Conservation (phyloP, 2,888 invertebrate genomes). For the Eristalis tenax region DNA sequence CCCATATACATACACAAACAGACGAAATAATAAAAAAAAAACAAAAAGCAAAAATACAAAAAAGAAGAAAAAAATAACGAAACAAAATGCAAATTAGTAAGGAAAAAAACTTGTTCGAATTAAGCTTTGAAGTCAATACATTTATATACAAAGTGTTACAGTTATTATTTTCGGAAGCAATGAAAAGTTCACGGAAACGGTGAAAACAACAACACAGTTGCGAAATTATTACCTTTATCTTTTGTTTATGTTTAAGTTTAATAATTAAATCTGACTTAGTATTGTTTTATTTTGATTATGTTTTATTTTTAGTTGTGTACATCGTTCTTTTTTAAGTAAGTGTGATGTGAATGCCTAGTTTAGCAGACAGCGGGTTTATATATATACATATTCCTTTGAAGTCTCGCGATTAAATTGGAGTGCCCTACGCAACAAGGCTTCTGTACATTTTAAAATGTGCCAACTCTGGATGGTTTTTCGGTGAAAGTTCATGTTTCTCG, state of each 20-base stretch:
- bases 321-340: neutral
- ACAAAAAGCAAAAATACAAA: neutral
- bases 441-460: neutral
- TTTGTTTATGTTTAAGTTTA: conserved; percentile 46
- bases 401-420: neutral
- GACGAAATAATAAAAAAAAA: neutral
- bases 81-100: conserved; percentile 10
- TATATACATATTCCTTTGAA: neutral
- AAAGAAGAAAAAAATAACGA: neutral
- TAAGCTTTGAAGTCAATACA: conserved; percentile 40
- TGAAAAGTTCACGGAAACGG: neutral
- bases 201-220: neutral
- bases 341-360: conserved; percentile 2
- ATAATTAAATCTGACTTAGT: conserved; percentile 45
- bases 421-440: neutral
- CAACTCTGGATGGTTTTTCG: neutral
- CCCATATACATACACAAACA: neutral
- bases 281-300: conserved; percentile 60
- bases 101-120: conserved; percentile 32
- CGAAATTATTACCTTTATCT: conserved; percentile 46
- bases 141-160: neutral
- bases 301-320: conserved; percentile 73
- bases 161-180: conserved; percentile 11
- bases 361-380: neutral
- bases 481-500: no score